Percentiles rank a stretch among this genome's conserved stretches.
Evolutionary conservation across 2,113 vertebrate genomes (phyloP).

Genomic region (Cyprinodon variegatus): DNA sequence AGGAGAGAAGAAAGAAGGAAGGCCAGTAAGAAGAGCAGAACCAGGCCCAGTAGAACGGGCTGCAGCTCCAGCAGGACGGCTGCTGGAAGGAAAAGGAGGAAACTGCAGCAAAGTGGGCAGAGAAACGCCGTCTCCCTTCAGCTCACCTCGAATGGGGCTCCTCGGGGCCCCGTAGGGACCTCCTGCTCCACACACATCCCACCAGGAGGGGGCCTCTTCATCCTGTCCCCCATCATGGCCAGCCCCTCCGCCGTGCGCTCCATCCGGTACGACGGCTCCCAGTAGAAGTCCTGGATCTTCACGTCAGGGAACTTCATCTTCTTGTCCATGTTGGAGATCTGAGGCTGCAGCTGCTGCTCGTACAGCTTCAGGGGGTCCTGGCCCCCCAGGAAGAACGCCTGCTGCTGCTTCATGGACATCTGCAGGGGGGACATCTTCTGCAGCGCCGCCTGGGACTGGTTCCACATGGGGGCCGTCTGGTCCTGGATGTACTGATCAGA

Average conservation of each 20-base stretch:
- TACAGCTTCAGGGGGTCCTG: constrained; percentile 92
- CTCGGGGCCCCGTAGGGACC: constrained; percentile 76
- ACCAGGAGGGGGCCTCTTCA: constrained; percentile 86
- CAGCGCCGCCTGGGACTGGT: constrained; percentile 87
- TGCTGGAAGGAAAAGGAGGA: background rate
- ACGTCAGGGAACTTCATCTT: constrained; percentile 94
- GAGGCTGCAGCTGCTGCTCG: constrained; percentile 82
- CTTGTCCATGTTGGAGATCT: constrained; percentile 84
- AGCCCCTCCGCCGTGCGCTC: constrained; percentile 83
- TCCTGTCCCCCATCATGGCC: constrained; percentile 45
- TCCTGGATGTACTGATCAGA: constrained; percentile 87
- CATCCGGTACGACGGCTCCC: constrained; percentile 89
- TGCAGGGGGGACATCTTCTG: constrained; percentile 85
- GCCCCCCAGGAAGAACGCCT: constrained; percentile 67
- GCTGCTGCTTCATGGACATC: constrained; percentile 85
- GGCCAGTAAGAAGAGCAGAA: constrained; percentile 46
- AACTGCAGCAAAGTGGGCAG: constrained; percentile 5
- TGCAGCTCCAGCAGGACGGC: background rate
- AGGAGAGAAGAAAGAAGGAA: constrained; percentile 45
- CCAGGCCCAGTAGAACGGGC: background rate
- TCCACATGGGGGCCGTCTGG: constrained; percentile 92
- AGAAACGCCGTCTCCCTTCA: background rate
- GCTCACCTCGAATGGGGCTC: constrained; percentile 89
- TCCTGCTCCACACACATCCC: constrained; percentile 89
- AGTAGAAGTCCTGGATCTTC: constrained; percentile 93